Conservation (phyloP, 2,888 invertebrate genomes). For the Helleia helle region DNA sequence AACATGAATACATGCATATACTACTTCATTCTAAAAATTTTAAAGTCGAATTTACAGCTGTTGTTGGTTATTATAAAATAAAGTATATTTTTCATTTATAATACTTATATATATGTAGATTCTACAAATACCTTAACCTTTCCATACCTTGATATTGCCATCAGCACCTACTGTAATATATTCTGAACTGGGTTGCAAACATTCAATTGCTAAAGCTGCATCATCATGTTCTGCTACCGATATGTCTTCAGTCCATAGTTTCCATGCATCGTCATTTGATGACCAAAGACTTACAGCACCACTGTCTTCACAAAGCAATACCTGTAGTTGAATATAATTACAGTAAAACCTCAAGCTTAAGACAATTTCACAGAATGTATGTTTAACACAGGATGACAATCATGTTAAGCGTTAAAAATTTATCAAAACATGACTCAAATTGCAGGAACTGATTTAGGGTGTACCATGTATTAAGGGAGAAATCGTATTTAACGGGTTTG, state of each 20-base stretch:
- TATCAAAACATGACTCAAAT: too few species aligned
- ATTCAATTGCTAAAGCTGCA: constrained; percentile 44
- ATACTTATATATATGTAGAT: background rate
- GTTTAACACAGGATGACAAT: too few species aligned
- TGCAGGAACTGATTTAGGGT: too few species aligned
- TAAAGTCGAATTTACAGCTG: background rate
- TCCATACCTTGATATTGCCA: constrained; percentile 54
- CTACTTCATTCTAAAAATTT: too few species aligned
- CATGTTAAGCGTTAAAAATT: too few species aligned
- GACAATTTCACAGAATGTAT: too few species aligned
- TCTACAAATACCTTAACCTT: too few species aligned
- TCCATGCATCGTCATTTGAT: constrained; percentile 40
- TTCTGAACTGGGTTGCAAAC: constrained; percentile 39
- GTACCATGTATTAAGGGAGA: too few species aligned
- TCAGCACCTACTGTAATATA: constrained; percentile 64
- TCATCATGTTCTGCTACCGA: constrained; percentile 60
- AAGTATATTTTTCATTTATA: background rate
- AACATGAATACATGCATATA: too few species aligned
- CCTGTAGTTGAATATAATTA: too few species aligned
- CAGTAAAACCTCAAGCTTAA: too few species aligned
- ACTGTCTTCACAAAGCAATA: constrained; percentile 60
- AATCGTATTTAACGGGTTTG: too few species aligned
- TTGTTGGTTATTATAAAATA: background rate
- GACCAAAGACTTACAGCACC: constrained; percentile 56
- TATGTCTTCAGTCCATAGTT: constrained; percentile 43